These are phyloP conservation scores for Gymnodraco acuticeps DNA, from an alignment of 2,797 vertebrate species.

Conservation along the genomic window DNA sequence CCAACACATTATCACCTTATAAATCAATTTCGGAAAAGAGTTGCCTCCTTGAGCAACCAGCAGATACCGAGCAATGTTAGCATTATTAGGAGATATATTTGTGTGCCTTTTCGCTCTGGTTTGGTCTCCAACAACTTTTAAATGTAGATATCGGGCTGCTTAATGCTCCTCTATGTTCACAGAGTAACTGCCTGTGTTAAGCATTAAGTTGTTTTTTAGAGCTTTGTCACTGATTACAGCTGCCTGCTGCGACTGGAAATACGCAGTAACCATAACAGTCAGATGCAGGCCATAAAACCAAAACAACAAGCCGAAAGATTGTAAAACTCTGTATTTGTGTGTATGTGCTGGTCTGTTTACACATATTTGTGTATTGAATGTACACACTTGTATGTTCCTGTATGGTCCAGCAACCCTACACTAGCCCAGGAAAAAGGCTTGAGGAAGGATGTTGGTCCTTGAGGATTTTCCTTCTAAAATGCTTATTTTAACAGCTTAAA, in stretches of 20 bases:
- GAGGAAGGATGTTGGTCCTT: constrained; percentile 54
- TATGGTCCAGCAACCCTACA: constrained; percentile 67
- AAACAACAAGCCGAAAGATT: constrained; percentile 7
- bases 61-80: background rate
- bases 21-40: background rate
- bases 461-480: constrained; percentile 61
- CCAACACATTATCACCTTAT: background rate
- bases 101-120: background rate
- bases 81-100: constrained; percentile 5
- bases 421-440: constrained; percentile 15
- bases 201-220: background rate
- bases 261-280: constrained; percentile 10
- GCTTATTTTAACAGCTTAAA: constrained; percentile 61
- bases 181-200: background rate
- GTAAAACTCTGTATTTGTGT: constrained; percentile 32
- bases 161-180: background rate
- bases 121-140: background rate
- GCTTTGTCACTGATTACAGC: background rate
- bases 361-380: constrained; percentile 17
- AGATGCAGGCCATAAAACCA: constrained; percentile 5
- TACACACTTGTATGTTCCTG: constrained; percentile 49
- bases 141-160: background rate
- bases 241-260: background rate
- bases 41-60: background rate
- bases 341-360: constrained; percentile 39